Evolutionary conservation across 2,113 vertebrate species (phyloP).

Genomic region (Heptranchias perlo): DNA sequence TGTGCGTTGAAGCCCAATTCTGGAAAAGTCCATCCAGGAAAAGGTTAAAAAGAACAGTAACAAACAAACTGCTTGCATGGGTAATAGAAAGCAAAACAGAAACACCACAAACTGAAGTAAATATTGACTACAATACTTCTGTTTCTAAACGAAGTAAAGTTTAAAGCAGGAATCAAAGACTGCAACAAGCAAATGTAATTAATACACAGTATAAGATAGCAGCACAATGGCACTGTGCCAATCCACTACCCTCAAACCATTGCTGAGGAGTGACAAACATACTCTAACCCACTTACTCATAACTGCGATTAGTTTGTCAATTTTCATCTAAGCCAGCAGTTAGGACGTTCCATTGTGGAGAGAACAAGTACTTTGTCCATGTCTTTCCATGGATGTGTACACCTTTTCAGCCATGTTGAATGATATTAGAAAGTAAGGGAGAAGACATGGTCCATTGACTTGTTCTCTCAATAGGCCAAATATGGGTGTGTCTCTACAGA

Average conservation of each 20-base stretch:
- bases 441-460: background rate
- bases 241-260: background rate
- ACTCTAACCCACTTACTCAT: background rate
- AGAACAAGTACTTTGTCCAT: background rate
- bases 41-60: background rate
- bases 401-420: background rate
- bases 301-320: background rate
- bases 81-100: background rate
- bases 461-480: background rate
- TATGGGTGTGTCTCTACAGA: background rate
- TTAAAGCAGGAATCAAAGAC: conserved; percentile 13
- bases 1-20: background rate
- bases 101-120: background rate
- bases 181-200: background rate
- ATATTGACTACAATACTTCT: background rate
- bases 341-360: background rate
- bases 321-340: background rate
- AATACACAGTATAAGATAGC: background rate
- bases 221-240: background rate
- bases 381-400: background rate
- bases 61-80: background rate
- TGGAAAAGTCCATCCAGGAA: background rate
- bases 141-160: conserved; percentile 1
- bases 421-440: background rate
- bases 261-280: background rate